Percentiles rank a stretch among this genome's conserved stretches.
These are phyloP conservation scores for Octomys mimax DNA, from an alignment of 2,797 vertebrate genomes.

Conservation along the genomic window DNA sequence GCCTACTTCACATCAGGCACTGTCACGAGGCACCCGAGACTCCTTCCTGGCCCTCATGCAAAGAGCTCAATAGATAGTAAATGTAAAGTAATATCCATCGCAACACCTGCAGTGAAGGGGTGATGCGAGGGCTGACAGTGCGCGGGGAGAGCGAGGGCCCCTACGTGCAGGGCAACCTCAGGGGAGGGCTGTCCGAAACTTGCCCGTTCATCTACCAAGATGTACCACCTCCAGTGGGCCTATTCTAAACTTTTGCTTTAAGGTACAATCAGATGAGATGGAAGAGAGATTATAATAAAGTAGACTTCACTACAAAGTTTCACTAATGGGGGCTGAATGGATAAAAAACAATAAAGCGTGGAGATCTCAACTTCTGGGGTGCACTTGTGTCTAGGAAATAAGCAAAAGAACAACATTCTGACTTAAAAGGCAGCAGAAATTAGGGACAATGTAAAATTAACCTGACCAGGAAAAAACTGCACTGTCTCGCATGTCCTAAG, in stretches of 20 bases:
- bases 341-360: background rate
- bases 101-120: accelerated
- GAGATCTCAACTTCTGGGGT: background rate
- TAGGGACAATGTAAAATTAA: background rate
- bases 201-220: background rate
- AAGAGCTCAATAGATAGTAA: background rate
- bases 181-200: background rate
- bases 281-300: background rate
- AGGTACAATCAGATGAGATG: background rate
- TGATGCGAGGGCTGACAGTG: background rate
- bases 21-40: background rate
- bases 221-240: background rate
- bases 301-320: background rate
- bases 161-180: background rate
- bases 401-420: background rate
- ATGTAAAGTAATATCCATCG: background rate
- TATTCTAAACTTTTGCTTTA: background rate
- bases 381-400: background rate
- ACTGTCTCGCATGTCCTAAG: background rate
- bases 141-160: background rate
- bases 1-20: background rate
- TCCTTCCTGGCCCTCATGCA: background rate
- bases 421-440: slow-evolving; percentile 17
- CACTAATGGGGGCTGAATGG: background rate
- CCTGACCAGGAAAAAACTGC: background rate